Evolutionary conservation across 2,113 vertebrate genomes (phyloP), one percentile per base, ranked within the genome.

Genomic region (Trichomycterus rosablanca): DNA sequence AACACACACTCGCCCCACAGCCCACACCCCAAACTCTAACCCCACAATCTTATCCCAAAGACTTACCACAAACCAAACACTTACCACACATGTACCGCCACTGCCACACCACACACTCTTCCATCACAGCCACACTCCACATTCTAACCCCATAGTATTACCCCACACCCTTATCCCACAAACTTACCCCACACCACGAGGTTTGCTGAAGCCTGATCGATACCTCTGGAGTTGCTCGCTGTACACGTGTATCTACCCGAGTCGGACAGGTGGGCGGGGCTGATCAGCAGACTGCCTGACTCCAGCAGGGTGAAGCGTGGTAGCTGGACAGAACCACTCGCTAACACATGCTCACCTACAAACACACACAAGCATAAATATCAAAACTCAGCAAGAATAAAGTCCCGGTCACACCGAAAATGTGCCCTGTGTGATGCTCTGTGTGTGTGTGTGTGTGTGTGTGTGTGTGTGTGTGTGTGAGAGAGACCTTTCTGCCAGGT

Each of bases 401-500:
- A n/a, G n/a, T n/a, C n/a, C n/a, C n/a, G n/a, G n/a, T n/a, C n/a
- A n/a, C n/a, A n/a, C n/a, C n/a, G n/a, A 16, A 0, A 42, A n/a
- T 30, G 19, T 26, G 40, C 7, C 11, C 10, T 32, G 49, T 32
- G 49, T 23, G 37, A 42, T 43, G 5, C 7, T 58, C 26, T 59
- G 53, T 49, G 59, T 52, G 34, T 20, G 34, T 35, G 22, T 32
- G 46, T 30, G 37, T 52, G 35, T 50, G 68, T 37, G 49, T n/a
- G 37, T 30, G 37, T 30, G 45, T 39, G 24, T 24, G 57, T 37
- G 26, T 44, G 28, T 15, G 7, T 60, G 78, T 37, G 34, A 22
- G 12, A 14, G 23, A 43, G 2, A 97, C 96, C 93, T 92, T 94
- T 99, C 83, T 98, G 95, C 95, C 94, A 99, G 7, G 94, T 94